Evolutionary conservation across 2,888 invertebrate genomes (phyloP).

Genomic region (Campopleginae sp.): DNA sequence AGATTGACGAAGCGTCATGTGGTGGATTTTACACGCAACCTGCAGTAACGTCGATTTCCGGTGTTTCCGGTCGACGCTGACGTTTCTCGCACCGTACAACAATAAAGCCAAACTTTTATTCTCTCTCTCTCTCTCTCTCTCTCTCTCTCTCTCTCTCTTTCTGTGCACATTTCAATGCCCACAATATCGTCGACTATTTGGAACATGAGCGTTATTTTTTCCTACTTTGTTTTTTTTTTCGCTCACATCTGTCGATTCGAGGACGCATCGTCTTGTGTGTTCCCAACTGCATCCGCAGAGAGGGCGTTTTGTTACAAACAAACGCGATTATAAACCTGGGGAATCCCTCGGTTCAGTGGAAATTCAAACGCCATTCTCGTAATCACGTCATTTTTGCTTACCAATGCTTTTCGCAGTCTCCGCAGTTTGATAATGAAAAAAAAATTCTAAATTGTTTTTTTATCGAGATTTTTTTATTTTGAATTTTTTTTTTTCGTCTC

Average conservation of each 20-base stretch:
- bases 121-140: background rate
- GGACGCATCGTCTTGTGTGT: slow-evolving; percentile 20
- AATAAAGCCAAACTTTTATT: background rate
- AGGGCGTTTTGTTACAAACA: background rate
- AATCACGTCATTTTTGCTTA: background rate
- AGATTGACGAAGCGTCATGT: slow-evolving; percentile 40
- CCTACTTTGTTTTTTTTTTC: slow-evolving; percentile 10
- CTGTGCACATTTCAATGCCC: background rate
- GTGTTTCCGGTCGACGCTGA: slow-evolving; percentile 49
- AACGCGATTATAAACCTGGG: background rate
- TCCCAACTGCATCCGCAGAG: background rate
- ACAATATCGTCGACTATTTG: slow-evolving; percentile 9
- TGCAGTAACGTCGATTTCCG: slow-evolving; percentile 57
- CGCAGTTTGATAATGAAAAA: background rate
- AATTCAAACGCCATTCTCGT: background rate
- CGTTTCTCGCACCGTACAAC: slow-evolving; percentile 21
- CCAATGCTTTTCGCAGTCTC: background rate
- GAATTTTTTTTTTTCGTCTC: too few relatives aligned
- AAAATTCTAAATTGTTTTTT: background rate
- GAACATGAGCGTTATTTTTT: slow-evolving; percentile 22
- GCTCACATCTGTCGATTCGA: slow-evolving; percentile 56
- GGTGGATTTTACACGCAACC: slow-evolving; percentile 40
- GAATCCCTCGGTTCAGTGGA: slow-evolving; percentile 4
- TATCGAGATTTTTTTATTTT: too few relatives aligned
- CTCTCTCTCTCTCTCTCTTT: background rate